These are phyloP conservation scores for Epiblema foenella DNA, from an alignment of 2,888 invertebrate species.

Conservation along the genomic window DNA sequence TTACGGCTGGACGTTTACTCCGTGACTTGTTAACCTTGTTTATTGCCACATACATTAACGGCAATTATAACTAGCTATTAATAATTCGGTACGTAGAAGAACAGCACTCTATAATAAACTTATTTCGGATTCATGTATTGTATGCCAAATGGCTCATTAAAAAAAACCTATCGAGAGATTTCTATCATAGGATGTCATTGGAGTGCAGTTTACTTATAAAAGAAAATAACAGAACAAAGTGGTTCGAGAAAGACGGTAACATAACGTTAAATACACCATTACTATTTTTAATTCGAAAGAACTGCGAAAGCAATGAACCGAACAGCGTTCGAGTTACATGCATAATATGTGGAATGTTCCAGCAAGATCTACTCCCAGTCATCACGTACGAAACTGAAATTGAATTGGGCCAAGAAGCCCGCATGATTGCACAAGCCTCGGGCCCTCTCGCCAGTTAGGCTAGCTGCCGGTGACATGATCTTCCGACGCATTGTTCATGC, in stretches of 20 bases:
- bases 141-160: too few relatives aligned
- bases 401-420: constrained; percentile 1
- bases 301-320: neutral
- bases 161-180: too few relatives aligned
- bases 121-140: too few relatives aligned
- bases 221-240: too few relatives aligned
- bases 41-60: neutral
- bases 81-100: too few relatives aligned
- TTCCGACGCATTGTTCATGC: constrained; percentile 11
- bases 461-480: constrained; percentile 26
- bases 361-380: neutral
- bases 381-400: constrained; percentile 5
- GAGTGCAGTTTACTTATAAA: too few relatives aligned
- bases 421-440: constrained; percentile 7
- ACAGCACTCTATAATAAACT: too few relatives aligned
- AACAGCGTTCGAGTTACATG: neutral
- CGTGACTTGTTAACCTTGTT: constrained; percentile 1
- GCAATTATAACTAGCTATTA: neutral
- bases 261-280: too few relatives aligned
- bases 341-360: neutral
- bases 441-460: neutral
- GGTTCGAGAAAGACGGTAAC: too few relatives aligned
- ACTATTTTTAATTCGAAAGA: too few relatives aligned
- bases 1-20: constrained; percentile 15
- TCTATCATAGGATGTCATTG: too few relatives aligned